A percentile compares a stretch with the other conserved stretches of the same genome.
Conservation (phyloP, 1,140 invertebrate species). For the Drosophila repleta region DNA sequence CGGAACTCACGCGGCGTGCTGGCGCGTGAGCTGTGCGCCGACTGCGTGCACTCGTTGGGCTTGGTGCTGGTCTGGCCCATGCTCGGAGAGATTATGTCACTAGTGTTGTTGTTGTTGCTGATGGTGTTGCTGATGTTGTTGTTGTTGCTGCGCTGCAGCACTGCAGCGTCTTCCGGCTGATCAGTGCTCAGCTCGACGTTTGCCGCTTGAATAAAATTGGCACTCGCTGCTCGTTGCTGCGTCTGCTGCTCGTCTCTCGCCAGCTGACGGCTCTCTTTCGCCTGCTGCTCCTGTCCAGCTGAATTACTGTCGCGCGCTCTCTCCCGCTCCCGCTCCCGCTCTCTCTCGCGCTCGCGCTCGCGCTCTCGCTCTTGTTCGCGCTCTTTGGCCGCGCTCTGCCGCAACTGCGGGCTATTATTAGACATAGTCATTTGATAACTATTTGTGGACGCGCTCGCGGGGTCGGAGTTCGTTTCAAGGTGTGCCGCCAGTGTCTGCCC, state of each 20-base stretch:
- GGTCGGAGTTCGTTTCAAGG: conserved; percentile 83
- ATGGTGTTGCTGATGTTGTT: conserved; percentile 33
- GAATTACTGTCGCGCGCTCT: conserved; percentile 67
- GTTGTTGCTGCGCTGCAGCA: conserved; percentile 47
- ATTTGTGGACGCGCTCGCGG: conserved; percentile 71
- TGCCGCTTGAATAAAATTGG: conserved; percentile 74
- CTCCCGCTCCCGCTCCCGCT: conserved; percentile 13
- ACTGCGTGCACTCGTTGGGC: conserved; percentile 52
- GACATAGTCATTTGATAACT: conserved; percentile 83
- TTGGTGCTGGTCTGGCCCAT: conserved; percentile 80
- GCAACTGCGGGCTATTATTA: conserved; percentile 75
- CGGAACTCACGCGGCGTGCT: conserved; percentile 74
- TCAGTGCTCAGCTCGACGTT: conserved; percentile 68
- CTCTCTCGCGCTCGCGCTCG: conserved; percentile 14
- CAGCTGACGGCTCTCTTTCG: conserved; percentile 12
- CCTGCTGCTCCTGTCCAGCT: conserved; percentile 51
- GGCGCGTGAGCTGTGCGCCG: conserved; percentile 56
- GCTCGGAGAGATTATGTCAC: conserved; percentile 51
- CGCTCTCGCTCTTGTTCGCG: conserved; percentile 24
- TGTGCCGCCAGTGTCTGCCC: conserved; percentile 55
- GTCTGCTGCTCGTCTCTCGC: conserved; percentile 14
- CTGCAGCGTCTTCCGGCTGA: conserved; percentile 57
- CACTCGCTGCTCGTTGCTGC: conserved; percentile 6
- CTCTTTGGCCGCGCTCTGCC: conserved; percentile 34
- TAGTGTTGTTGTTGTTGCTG: conserved; percentile 32